phyloP scores from a whole-genome alignment of 2,113 vertebrate genomes.

The Centrocercus urophasianus region DNA sequence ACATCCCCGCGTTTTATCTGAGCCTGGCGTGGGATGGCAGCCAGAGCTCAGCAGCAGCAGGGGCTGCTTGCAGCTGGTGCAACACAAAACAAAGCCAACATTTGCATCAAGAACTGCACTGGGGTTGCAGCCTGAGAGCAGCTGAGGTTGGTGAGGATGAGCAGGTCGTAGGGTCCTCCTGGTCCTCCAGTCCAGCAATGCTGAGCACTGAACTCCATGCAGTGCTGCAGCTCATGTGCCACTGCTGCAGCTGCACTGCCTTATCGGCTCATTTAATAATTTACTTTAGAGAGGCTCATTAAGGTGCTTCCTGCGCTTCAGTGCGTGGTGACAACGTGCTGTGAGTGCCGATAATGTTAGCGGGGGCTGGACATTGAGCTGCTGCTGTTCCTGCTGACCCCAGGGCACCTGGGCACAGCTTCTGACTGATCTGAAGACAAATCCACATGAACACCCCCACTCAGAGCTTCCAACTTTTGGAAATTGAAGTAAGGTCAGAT shows the following conservation, averaged over 20 bases:
- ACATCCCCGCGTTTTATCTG: constrained; percentile 23
- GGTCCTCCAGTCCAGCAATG: accelerated
- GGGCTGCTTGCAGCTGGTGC: background rate
- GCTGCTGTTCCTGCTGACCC: background rate
- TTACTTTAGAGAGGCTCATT: background rate
- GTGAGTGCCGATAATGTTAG: accelerated
- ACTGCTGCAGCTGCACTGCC: background rate
- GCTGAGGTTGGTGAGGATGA: background rate
- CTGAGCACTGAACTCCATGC: accelerated
- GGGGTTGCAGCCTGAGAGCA: background rate
- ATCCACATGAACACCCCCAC: background rate
- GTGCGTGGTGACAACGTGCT: background rate
- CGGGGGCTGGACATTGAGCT: accelerated
- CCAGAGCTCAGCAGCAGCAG: background rate
- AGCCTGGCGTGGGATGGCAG: background rate
- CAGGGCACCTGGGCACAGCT: accelerated
- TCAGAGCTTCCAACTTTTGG: background rate
- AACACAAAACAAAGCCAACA: accelerated
- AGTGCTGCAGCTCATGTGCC: background rate
- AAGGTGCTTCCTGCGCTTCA: background rate
- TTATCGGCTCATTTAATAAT: constrained; percentile 19
- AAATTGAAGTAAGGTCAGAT: background rate
- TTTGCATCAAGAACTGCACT: accelerated
- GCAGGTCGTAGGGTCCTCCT: background rate
- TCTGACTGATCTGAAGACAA: background rate